Conservation (phyloP, 2,888 invertebrate genomes). For the Stenodera caucasica region DNA sequence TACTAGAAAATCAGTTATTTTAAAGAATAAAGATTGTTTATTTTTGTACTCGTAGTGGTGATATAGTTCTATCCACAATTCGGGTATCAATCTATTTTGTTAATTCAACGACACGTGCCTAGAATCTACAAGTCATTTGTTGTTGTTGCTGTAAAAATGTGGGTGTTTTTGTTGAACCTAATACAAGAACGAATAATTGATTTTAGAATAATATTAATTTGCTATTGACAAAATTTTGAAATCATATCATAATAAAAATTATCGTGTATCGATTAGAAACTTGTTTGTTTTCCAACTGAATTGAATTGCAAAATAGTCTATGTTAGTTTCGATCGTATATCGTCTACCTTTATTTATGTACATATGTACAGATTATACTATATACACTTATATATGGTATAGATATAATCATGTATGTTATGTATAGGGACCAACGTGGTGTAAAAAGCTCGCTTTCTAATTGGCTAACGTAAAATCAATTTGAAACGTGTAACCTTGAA, state of each 20-base stretch:
- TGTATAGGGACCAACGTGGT: constrained; percentile 6
- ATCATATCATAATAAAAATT: too few relatives aligned
- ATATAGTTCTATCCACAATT: neutral
- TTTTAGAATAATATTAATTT: too few relatives aligned
- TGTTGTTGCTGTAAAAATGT: neutral
- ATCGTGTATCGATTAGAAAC: neutral
- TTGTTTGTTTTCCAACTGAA: neutral
- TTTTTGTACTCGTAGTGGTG: too few relatives aligned
- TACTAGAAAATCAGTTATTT: too few relatives aligned
- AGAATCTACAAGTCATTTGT: neutral
- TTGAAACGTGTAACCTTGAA: constrained; percentile 39
- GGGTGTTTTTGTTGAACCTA: neutral
- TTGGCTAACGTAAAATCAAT: constrained; percentile 42
- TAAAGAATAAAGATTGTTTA: too few relatives aligned
- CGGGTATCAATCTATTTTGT: neutral
- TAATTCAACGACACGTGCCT: neutral
- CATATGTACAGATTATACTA: too few relatives aligned
- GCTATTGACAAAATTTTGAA: too few relatives aligned
- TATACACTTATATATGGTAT: too few relatives aligned
- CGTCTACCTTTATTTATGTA: neutral
- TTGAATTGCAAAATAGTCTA: neutral
- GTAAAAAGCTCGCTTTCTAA: constrained; percentile 28
- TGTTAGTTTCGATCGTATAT: neutral
- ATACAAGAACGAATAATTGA: too few relatives aligned
- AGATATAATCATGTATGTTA: neutral